Evolutionary conservation across 92 coral and sea anemone species (phyloP).

Genomic region (Phenganax stokvisi): DNA sequence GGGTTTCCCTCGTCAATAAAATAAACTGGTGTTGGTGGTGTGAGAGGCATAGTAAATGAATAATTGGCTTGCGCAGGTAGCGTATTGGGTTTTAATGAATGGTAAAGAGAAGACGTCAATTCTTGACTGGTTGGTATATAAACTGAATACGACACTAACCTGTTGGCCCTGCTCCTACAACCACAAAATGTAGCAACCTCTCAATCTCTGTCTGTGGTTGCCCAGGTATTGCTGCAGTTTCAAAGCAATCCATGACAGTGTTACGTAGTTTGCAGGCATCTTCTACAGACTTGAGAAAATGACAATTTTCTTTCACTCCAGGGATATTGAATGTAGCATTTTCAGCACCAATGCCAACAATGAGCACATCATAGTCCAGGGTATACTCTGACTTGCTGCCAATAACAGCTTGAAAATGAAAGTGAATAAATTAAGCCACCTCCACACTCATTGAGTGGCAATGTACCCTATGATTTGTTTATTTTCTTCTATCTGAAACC

Average conservation of each 20-base stretch:
- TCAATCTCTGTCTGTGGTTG: slow-evolving; percentile 28
- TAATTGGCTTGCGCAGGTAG: too few species aligned
- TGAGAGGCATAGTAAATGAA: too few species aligned
- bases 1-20: too few species aligned
- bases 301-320: slow-evolving; percentile 30
- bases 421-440: neutral
- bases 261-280: slow-evolving; percentile 37
- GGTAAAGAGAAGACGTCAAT: too few species aligned
- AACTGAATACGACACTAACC: slow-evolving; percentile 4
- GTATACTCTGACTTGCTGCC: slow-evolving; percentile 31
- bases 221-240: slow-evolving; percentile 40
- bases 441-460: neutral
- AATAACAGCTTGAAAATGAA: slow-evolving; percentile 18
- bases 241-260: slow-evolving; percentile 41
- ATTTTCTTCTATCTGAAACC: too few species aligned
- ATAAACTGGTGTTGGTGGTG: too few species aligned
- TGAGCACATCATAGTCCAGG: slow-evolving; percentile 31
- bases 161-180: slow-evolving; percentile 41
- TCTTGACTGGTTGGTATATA: too few species aligned
- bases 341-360: slow-evolving; percentile 36
- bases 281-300: slow-evolving; percentile 36
- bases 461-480: too few species aligned
- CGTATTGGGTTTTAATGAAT: too few species aligned
- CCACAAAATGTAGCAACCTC: slow-evolving; percentile 39
- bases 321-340: slow-evolving; percentile 41